A percentile compares a stretch with the other conserved stretches of the same genome.
phyloP scores from a whole-genome alignment of 2,797 vertebrate genomes.

The Eurystomus glaucurus region DNA sequence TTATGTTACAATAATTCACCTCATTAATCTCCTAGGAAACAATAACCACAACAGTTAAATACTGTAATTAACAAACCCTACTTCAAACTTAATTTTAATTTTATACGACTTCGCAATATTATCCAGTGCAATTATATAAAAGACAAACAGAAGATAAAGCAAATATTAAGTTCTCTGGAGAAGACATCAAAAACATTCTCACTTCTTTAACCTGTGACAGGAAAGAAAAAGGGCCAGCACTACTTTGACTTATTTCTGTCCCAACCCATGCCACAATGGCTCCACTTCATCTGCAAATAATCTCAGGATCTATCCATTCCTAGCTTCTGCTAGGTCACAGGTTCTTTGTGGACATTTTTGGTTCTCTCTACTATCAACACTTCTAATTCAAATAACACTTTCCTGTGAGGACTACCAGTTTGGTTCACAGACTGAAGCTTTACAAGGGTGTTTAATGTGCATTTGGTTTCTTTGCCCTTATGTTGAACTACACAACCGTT shows the following conservation, averaged over 20 bases:
- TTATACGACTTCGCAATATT: constrained; percentile 77
- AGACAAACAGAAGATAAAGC: constrained; percentile 53
- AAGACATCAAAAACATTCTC: background rate
- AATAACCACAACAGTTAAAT: constrained; percentile 85
- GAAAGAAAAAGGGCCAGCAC: background rate
- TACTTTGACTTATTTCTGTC: background rate
- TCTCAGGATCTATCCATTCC: background rate
- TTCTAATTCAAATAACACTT: background rate
- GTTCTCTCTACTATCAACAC: background rate
- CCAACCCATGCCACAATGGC: background rate
- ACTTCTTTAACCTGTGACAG: background rate
- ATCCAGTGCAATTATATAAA: constrained; percentile 54
- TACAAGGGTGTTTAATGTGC: rapidly evolving
- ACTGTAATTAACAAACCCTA: constrained; percentile 83
- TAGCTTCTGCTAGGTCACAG: background rate
- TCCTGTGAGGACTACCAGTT: background rate
- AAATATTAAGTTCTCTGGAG: constrained; percentile 21
- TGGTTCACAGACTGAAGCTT: background rate
- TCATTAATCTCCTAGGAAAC: constrained; percentile 88
- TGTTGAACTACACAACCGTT: rapidly evolving
- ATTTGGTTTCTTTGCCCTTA: rapidly evolving
- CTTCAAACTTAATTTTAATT: constrained; percentile 83
- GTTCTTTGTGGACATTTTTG: background rate
- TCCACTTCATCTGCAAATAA: background rate
- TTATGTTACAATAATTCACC: constrained; percentile 86